Evolutionary conservation across 1,140 invertebrate species (phyloP).

Genomic region (Philotrypesis tridentata): DNA sequence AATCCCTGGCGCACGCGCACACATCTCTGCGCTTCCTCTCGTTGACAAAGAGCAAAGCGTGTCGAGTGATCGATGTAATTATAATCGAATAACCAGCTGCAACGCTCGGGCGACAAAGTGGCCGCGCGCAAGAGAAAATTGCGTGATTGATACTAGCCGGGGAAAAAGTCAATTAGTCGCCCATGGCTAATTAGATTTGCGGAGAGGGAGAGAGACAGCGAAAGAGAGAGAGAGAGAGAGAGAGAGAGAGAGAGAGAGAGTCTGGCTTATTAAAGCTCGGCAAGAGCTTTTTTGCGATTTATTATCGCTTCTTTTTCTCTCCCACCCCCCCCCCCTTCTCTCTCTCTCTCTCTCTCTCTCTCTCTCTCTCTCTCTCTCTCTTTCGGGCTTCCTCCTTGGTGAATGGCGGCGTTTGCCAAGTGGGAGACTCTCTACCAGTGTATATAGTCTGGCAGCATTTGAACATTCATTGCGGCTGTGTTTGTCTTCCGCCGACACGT

Average conservation of each 20-base stretch:
- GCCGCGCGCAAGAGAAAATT: neutral
- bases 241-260: neutral
- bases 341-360: too few species aligned
- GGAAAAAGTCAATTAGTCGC: conserved; percentile 11
- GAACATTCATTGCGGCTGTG: neutral
- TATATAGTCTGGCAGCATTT: neutral
- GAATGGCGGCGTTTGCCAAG: neutral
- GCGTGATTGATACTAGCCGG: conserved; percentile 11
- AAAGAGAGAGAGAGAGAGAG: neutral
- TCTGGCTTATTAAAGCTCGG: neutral
- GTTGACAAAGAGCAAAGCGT: neutral
- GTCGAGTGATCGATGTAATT: conserved; percentile 14
- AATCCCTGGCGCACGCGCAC: neutral
- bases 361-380: neutral
- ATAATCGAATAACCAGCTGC: conserved; percentile 17
- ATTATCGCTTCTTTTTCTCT: too few species aligned
- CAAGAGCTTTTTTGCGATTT: neutral
- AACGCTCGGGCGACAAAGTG: neutral
- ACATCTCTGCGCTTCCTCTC: neutral
- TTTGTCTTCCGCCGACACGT: neutral
- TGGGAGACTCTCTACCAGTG: neutral
- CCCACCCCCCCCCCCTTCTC: too few species aligned
- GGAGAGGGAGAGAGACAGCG: too few species aligned
- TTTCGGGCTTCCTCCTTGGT: neutral
- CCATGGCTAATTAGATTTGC: conserved; percentile 16